Percentiles rank a stretch among this genome's conserved stretches.
These are phyloP conservation scores for Dendroctonus ponderosae DNA, from an alignment of 1,140 invertebrate genomes.

Conservation along the genomic window DNA sequence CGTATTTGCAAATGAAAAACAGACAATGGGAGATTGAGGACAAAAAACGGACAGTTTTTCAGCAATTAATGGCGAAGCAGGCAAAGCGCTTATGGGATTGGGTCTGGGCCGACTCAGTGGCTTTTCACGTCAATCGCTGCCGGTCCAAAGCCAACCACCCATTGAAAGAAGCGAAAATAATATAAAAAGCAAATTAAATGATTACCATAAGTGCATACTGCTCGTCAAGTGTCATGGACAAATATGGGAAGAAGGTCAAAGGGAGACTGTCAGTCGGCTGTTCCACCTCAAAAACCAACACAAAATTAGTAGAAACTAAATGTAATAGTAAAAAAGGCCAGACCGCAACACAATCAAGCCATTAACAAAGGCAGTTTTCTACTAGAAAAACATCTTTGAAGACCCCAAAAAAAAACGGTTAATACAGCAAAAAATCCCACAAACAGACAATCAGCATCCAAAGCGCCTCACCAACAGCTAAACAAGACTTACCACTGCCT, in stretches of 20 bases:
- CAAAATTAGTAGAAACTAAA: conserved; percentile 37
- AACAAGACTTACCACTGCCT: conserved; percentile 76
- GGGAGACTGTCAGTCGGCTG: conserved; percentile 42
- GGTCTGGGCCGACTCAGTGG: no score
- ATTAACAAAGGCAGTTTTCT: no score
- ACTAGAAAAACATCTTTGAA: no score
- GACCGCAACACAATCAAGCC: neutral
- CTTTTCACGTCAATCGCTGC: no score
- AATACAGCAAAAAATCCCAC: conserved; percentile 4
- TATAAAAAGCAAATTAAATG: conserved; percentile 23
- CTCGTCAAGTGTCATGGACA: conserved; percentile 49
- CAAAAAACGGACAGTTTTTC: no score
- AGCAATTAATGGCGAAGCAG: no score
- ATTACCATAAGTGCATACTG: conserved; percentile 50
- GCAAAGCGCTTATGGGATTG: no score
- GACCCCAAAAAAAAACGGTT: conserved; percentile 13
- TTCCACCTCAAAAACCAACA: conserved; percentile 47
- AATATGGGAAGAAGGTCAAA: conserved; percentile 47
- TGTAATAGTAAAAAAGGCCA: conserved; percentile 1
- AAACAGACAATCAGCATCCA: conserved; percentile 1
- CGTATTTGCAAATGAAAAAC: no score
- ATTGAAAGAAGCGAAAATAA: conserved; percentile 16
- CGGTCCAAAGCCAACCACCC: conserved; percentile 6
- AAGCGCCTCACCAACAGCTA: neutral
- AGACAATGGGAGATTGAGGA: no score